Conservation (phyloP, 2,888 invertebrate species). For the Polymixis flavicincta region DNA sequence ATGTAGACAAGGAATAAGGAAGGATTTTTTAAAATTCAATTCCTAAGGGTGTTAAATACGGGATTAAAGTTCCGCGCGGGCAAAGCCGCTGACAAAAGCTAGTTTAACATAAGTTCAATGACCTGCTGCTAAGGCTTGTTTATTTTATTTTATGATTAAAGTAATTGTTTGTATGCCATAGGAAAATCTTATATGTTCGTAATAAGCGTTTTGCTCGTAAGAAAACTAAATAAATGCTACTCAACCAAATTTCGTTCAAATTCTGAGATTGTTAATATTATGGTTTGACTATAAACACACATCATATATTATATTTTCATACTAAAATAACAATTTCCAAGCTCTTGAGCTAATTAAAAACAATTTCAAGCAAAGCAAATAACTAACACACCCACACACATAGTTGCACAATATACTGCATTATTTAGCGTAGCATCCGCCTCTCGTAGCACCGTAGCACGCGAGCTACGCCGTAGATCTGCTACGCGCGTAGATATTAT, state of each 20-base stretch:
- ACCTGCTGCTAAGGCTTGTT: neutral
- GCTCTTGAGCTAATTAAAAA: conserved; percentile 52
- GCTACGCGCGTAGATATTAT: conserved; percentile 64
- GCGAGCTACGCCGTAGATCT: conserved; percentile 70
- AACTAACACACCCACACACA: conserved; percentile 25
- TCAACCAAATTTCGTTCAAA: neutral
- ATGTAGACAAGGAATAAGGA: too few species aligned
- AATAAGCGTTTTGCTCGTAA: neutral
- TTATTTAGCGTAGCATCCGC: conserved; percentile 71
- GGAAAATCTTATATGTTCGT: neutral
- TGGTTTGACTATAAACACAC: neutral
- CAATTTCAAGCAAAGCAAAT: conserved; percentile 38
- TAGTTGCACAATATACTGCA: conserved; percentile 35
- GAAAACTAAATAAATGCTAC: neutral
- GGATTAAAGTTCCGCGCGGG: too few species aligned
- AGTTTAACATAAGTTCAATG: neutral
- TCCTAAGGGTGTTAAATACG: too few species aligned
- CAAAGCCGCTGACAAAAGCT: too few species aligned
- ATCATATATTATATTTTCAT: neutral
- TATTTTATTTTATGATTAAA: neutral
- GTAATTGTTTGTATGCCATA: neutral
- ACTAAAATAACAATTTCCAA: conserved; percentile 8
- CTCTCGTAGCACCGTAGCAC: conserved; percentile 76
- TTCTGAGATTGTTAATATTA: neutral
- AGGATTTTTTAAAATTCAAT: too few species aligned